Evolutionary conservation across 2,797 vertebrate species (phyloP).

Genomic region (Furcifer pardalis): DNA sequence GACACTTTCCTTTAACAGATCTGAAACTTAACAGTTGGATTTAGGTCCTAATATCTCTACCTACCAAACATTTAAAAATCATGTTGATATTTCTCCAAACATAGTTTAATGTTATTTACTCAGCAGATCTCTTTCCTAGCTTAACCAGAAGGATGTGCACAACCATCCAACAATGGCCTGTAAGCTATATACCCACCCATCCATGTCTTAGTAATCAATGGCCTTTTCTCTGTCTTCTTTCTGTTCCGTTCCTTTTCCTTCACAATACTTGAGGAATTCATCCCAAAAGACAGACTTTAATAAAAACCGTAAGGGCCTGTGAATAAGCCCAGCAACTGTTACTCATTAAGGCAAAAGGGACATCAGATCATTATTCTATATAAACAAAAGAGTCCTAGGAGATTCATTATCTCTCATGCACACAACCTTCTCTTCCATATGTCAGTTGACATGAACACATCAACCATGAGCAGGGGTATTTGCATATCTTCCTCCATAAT

Average conservation of each 20-base stretch:
- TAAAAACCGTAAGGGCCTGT: not conserved
- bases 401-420: not conserved
- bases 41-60: no score
- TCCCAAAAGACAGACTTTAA: not conserved
- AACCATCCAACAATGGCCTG: no score
- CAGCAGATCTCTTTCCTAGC: not conserved
- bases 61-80: no score
- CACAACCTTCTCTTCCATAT: not conserved
- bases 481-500: not conserved
- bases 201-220: no score
- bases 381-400: not conserved
- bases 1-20: no score
- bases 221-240: not conserved
- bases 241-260: not conserved
- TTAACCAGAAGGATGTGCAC: not conserved
- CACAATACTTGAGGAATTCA: not conserved
- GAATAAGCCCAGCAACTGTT: not conserved
- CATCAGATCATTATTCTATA: not conserved
- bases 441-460: not conserved
- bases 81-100: not conserved
- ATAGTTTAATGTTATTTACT: not conserved
- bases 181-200: not conserved
- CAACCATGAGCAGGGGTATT: not conserved
- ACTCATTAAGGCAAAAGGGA: not conserved
- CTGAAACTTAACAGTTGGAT: no score